Evolutionary conservation across 2,797 vertebrate genomes (phyloP).

Genomic region (Acanthiza pusilla): DNA sequence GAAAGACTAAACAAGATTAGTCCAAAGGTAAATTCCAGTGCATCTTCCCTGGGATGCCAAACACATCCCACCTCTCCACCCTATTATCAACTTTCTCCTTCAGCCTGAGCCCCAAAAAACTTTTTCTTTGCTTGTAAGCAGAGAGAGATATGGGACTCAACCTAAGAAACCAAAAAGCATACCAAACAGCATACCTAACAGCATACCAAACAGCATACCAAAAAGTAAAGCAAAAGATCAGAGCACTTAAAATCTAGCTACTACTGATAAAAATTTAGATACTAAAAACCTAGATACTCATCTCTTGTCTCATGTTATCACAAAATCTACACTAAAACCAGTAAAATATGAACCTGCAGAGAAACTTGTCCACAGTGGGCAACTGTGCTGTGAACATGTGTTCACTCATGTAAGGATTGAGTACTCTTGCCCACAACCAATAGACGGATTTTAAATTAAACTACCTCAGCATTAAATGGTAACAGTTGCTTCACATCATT

Average conservation of each 20-base stretch:
- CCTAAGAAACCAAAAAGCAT: not conserved
- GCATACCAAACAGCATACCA: not conserved
- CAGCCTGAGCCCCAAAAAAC: not conserved
- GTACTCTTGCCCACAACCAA: not conserved
- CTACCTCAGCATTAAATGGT: not conserved
- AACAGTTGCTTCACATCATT: not conserved
- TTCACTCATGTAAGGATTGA: not conserved
- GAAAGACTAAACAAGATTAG: not conserved
- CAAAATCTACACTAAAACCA: not conserved
- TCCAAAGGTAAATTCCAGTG: not conserved
- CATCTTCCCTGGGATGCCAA: not conserved
- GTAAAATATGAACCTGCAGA: not conserved
- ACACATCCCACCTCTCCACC: not conserved
- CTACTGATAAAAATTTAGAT: not conserved
- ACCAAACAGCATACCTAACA: too few species aligned
- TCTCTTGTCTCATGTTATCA: not conserved
- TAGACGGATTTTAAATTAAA: not conserved
- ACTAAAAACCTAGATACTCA: not conserved
- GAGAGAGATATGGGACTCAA: not conserved
- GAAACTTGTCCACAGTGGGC: not conserved
- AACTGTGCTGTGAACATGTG: not conserved
- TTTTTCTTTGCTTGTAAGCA: not conserved
- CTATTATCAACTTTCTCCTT: not conserved
- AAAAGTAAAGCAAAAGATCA: not conserved
- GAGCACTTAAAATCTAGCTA: not conserved